These are phyloP conservation scores for Erebia palarica DNA, from an alignment of 2,888 invertebrate genomes.

Conservation along the genomic window DNA sequence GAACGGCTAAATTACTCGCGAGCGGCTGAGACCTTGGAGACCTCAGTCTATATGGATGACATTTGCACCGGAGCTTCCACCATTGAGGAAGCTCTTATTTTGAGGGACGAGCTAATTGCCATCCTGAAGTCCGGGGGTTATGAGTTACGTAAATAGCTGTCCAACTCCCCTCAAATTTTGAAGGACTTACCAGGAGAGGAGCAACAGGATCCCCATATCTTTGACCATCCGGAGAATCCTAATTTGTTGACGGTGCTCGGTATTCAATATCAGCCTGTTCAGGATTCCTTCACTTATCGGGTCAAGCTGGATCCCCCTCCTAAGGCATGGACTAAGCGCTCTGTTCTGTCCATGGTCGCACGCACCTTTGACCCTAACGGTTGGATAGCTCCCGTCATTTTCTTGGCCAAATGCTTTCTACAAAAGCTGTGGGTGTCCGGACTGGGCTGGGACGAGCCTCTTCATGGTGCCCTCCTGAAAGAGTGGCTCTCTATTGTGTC, in stretches of 20 bases:
- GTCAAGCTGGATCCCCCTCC: background rate
- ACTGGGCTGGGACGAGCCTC: conserved; percentile 46
- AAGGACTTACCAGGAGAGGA: background rate
- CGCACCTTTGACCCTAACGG: conserved; percentile 33
- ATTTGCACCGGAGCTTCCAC: conserved; percentile 6
- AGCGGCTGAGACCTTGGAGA: background rate
- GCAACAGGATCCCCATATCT: background rate
- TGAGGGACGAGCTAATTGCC: background rate
- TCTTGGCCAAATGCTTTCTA: conserved; percentile 45
- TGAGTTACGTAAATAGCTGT: background rate
- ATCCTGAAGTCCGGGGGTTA: background rate
- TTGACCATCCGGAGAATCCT: background rate
- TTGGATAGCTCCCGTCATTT: conserved; percentile 44
- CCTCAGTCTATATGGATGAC: background rate
- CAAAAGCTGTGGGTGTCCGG: conserved; percentile 49
- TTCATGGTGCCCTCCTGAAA: conserved; percentile 33
- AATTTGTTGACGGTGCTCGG: background rate
- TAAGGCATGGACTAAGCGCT: background rate
- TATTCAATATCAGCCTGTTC: background rate
- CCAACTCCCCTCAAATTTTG: background rate
- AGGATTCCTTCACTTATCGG: background rate
- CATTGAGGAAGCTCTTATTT: background rate
- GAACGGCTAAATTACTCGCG: background rate
- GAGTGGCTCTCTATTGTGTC: conserved; percentile 38
- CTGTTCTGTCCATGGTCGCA: background rate